Conservation (phyloP, 1,140 invertebrate species). For the Bombus turneri region DNA sequence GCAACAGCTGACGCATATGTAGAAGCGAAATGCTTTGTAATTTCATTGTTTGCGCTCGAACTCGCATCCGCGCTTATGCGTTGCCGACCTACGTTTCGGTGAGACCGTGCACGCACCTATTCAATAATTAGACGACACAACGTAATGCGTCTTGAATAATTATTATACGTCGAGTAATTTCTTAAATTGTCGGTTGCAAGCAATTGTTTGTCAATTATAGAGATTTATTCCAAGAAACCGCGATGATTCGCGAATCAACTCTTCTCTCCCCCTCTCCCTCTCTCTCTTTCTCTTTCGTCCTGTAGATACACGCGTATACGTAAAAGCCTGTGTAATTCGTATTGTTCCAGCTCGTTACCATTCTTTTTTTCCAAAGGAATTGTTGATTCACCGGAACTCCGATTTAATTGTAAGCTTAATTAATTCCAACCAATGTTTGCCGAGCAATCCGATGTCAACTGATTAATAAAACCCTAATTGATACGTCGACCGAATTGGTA, state of each 20-base stretch:
- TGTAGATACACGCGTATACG: not conserved
- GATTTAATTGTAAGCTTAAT: constrained; percentile 40
- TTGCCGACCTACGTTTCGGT: not conserved
- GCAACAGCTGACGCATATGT: constrained; percentile 70
- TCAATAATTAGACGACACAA: constrained; percentile 33
- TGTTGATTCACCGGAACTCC: not conserved
- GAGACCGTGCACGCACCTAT: not conserved
- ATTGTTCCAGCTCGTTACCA: constrained; percentile 39
- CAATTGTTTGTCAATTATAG: constrained; percentile 25
- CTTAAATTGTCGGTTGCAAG: not conserved
- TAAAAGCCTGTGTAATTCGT: constrained; percentile 11
- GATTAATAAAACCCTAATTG: constrained; percentile 32
- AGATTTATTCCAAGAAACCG: constrained; percentile 5
- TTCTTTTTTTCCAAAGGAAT: not conserved
- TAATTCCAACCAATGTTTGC: constrained; percentile 25
- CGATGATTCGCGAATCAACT: not conserved
- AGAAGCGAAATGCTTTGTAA: constrained; percentile 13
- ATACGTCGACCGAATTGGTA: constrained; percentile 10
- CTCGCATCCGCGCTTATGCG: not conserved
- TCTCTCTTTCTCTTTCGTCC: not conserved
- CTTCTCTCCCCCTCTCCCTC: not conserved
- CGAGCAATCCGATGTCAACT: constrained; percentile 28
- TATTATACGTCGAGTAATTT: not conserved
- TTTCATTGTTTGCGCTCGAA: constrained; percentile 41
- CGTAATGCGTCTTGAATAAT: constrained; percentile 38